Evolutionary conservation across 2,113 vertebrate species (phyloP).

Genomic region (Lamprologus ornatipinnis): DNA sequence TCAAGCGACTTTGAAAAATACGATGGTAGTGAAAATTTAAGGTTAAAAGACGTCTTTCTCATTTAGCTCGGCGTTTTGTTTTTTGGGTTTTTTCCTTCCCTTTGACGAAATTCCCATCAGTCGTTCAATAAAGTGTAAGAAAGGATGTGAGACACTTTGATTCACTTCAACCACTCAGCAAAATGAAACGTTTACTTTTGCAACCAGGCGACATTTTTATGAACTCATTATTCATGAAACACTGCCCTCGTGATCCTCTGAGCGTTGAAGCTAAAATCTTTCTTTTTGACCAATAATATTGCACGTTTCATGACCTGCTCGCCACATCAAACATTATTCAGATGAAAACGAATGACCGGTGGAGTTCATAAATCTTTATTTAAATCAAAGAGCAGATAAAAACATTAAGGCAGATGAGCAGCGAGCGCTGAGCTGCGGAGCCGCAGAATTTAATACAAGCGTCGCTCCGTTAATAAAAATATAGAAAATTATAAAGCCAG

Average conservation of each 20-base stretch:
- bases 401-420: conserved; percentile 75
- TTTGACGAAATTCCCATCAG: fast-evolving
- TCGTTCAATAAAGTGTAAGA: neutral
- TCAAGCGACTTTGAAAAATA: neutral
- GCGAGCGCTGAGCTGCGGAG: conserved; percentile 40
- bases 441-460: conserved; percentile 39
- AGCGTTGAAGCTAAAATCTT: neutral
- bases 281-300: neutral
- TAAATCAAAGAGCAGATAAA: conserved; percentile 68
- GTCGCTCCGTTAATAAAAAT: conserved; percentile 44
- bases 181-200: neutral
- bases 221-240: neutral
- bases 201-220: neutral
- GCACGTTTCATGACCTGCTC: neutral
- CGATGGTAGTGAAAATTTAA: fast-evolving
- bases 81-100: neutral
- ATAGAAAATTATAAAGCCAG: conserved; percentile 52
- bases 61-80: neutral
- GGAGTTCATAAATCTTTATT: conserved; percentile 61
- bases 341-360: neutral
- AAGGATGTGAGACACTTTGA: neutral
- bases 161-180: neutral
- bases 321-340: neutral
- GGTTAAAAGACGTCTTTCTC: neutral
- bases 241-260: neutral